phyloP scores from a whole-genome alignment of 2,888 invertebrate species.

The Leucoma salicis region DNA sequence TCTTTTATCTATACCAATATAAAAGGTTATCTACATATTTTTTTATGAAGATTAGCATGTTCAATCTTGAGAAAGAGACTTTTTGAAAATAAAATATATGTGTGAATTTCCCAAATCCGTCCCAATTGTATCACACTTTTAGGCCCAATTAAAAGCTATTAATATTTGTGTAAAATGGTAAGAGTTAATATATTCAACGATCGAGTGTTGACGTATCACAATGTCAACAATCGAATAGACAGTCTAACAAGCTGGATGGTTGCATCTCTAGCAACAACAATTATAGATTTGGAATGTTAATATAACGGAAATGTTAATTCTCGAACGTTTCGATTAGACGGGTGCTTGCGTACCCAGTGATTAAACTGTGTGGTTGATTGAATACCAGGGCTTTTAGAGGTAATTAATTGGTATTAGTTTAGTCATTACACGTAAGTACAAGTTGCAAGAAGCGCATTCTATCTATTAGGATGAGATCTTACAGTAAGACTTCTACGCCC shows the following conservation, averaged over 20 bases:
- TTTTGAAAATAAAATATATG: too few species aligned
- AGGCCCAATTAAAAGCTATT: too few species aligned
- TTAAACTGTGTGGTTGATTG: conserved; percentile 33
- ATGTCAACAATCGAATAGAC: conserved; percentile 5
- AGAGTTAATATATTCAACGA: conserved; percentile 2
- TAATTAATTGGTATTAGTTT: conserved; percentile 27
- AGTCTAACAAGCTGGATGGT: conserved; percentile 1
- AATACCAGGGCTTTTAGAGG: conserved; percentile 31
- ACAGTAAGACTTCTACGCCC: too few species aligned
- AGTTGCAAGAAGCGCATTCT: conserved; percentile 6
- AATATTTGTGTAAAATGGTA: too few species aligned
- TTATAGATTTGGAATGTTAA: conserved; percentile 38
- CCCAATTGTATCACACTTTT: too few species aligned
- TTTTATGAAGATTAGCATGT: too few species aligned
- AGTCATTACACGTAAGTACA: conserved; percentile 12
- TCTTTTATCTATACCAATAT: too few species aligned
- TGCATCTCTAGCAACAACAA: conserved; percentile 29
- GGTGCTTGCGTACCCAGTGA: conserved; percentile 32
- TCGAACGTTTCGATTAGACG: conserved; percentile 32
- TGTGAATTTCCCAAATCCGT: too few species aligned
- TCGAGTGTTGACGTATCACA: conserved; percentile 1
- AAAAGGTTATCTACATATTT: too few species aligned
- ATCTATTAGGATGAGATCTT: too few species aligned
- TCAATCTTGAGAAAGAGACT: too few species aligned
- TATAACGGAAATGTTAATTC: conserved; percentile 44